phyloP scores from a whole-genome alignment of 1,140 invertebrate species.

The Nylanderia fulva region DNA sequence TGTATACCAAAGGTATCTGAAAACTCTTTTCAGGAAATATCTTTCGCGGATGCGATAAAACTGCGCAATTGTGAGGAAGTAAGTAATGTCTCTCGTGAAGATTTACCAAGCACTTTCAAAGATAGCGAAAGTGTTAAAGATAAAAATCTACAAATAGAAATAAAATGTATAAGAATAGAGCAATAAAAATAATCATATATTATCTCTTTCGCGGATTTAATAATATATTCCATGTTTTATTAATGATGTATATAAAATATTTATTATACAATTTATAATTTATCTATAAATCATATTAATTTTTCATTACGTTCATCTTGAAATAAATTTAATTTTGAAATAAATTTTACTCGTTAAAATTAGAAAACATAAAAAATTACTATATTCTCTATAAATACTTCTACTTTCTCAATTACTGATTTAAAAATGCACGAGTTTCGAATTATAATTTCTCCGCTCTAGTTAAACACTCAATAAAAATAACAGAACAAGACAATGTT shows the following conservation, averaged over 20 bases:
- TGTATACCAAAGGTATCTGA: slow-evolving; percentile 19
- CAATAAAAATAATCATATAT: slow-evolving; percentile 17
- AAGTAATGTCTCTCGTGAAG: slow-evolving; percentile 42
- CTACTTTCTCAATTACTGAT: not conserved
- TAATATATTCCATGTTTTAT: not conserved
- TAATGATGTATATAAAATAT: not conserved
- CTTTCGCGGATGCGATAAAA: slow-evolving; percentile 43
- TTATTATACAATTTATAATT: not conserved
- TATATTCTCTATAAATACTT: not conserved
- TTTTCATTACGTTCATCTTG: not conserved
- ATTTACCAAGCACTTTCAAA: slow-evolving; percentile 34
- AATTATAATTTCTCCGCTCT: not conserved
- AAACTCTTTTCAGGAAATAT: slow-evolving; percentile 59
- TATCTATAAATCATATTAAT: not conserved
- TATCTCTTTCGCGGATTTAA: not conserved
- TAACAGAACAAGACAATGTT: not conserved
- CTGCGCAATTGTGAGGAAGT: slow-evolving; percentile 41
- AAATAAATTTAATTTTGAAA: too few relatives aligned
- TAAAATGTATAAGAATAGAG: not conserved
- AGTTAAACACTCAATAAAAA: not conserved
- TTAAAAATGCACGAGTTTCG: not conserved
- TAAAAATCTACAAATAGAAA: slow-evolving; percentile 13
- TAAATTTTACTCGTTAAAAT: not conserved
- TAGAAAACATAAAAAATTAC: not conserved
- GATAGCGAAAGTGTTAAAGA: slow-evolving; percentile 43